Evolutionary conservation across 2,113 vertebrate genomes (phyloP), one percentile per base, ranked within the genome.

Genomic region (Prunella himalayana): DNA sequence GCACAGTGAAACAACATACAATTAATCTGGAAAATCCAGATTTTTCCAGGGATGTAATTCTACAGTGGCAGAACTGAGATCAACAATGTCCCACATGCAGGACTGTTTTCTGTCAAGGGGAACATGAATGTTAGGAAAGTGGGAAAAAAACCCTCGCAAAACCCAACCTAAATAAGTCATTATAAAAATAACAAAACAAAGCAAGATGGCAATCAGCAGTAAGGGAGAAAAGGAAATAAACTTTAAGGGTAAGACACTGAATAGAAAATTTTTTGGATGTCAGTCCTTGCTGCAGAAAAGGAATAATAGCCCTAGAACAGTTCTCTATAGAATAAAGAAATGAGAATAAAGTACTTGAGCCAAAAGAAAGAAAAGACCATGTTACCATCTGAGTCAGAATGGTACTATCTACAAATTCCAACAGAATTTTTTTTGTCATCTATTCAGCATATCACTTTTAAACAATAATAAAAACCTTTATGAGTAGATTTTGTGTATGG

Each of bases 161-260:
- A 15, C 22, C 19, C 54, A 88, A 60, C 33, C 30, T 71, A 83
- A 81, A 47, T 37, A 85, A 79, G 35, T 84, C 21, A 76, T 54
- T 39, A 77, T 19, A 45, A 89, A 75, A 94, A 76, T 31, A 87
- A 63, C 10, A 77, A 86, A 92, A 80, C 45, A 54, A 81, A 91
- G 51, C 1, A 71, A 82, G 45, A 63, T 35, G 13, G 56, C 12
- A 87, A 82, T 70, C 60, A 86, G 54, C 24, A 53, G 37, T 12
- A 39, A 25, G 3, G 30, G 37, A 80, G 35, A 82, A 65, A 65
- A 76, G 20, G 90, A 78, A 79, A 89, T n/a, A 92, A 84, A 60
- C 28, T 60, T 44, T 86, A 87, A 42, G 23, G 12, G 51, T 16
- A 47, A 42, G 41, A 85, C 25, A 53, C 5, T 18, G 25, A 87